Percentiles rank a stretch among this genome's conserved stretches.
phyloP scores from a whole-genome alignment of 2,888 invertebrate genomes.

The Yponomeuta sedellus region DNA sequence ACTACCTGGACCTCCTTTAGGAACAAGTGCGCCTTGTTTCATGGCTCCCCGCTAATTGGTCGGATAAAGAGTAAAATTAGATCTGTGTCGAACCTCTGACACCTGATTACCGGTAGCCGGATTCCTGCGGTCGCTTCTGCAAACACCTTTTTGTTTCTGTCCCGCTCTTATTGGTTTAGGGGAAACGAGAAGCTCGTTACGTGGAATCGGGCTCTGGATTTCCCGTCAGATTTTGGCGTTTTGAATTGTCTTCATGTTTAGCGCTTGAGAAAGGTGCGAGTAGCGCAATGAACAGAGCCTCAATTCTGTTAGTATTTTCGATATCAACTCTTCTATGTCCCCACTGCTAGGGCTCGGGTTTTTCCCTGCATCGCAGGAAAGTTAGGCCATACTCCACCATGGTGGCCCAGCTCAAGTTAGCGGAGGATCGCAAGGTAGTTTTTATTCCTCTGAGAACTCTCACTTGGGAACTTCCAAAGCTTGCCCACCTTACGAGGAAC shows the following conservation, averaged over 20 bases:
- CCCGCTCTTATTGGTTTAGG: background rate
- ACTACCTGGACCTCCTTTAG: constrained; percentile 1
- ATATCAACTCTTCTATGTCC: too few species aligned
- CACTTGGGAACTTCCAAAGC: too few species aligned
- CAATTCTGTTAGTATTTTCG: too few species aligned
- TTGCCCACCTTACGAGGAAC: too few species aligned
- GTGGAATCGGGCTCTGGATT: background rate
- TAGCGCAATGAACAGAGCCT: too few species aligned
- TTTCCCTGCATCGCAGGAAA: too few species aligned
- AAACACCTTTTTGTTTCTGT: background rate
- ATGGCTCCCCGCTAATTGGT: constrained; percentile 44
- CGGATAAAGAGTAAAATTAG: constrained; percentile 58
- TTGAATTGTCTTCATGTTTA: background rate
- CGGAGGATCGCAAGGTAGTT: too few species aligned
- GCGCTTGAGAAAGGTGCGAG: background rate
- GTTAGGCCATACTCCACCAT: too few species aligned
- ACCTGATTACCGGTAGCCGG: background rate
- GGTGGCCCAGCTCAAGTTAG: too few species aligned
- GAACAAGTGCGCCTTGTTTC: constrained; percentile 33
- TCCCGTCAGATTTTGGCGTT: background rate
- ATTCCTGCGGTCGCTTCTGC: background rate
- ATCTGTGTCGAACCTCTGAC: constrained; percentile 27
- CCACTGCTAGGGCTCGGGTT: too few species aligned
- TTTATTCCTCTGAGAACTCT: too few species aligned
- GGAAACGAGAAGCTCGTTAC: background rate